Evolutionary conservation across 1,140 invertebrate genomes (phyloP).

Genomic region (Pogonognathellus flavescens): DNA sequence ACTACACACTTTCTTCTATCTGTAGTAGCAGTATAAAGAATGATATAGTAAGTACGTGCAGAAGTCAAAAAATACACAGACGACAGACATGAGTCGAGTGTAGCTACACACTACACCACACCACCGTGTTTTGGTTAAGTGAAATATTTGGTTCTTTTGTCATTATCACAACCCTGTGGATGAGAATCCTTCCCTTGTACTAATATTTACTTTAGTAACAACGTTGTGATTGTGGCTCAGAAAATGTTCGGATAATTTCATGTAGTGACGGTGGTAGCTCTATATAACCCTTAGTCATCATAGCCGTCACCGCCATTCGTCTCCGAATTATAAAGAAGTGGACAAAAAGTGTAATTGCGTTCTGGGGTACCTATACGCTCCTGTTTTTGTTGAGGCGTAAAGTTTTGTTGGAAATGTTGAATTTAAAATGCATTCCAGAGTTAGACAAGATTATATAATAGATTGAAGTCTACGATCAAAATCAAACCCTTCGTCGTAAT

Average conservation of each 20-base stretch:
- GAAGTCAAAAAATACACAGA: too few relatives aligned
- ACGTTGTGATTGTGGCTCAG: slow-evolving; percentile 26
- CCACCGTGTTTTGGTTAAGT: neutral
- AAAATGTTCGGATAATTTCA: slow-evolving; percentile 26
- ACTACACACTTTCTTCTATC: too few relatives aligned
- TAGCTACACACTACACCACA: neutral
- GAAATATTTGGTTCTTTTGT: slow-evolving; percentile 43
- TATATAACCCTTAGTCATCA: slow-evolving; percentile 2
- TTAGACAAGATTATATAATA: too few relatives aligned
- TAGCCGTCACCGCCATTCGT: neutral
- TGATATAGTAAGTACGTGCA: neutral
- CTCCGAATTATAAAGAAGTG: slow-evolving; percentile 14
- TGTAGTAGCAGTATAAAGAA: neutral
- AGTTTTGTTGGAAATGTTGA: too few relatives aligned
- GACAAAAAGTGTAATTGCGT: neutral
- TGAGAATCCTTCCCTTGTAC: slow-evolving; percentile 22
- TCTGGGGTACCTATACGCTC: too few relatives aligned
- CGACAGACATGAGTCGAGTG: too few relatives aligned
- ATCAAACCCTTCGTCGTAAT: too few relatives aligned
- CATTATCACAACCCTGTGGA: neutral
- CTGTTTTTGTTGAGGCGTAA: too few relatives aligned
- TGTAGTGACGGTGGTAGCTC: slow-evolving; percentile 15
- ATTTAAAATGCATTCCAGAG: too few relatives aligned
- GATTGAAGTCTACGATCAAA: too few relatives aligned
- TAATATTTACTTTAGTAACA: slow-evolving; percentile 38